These are phyloP conservation scores for Heterocephalus glaber DNA, from an alignment of 2,113 vertebrate genomes.

Conservation along the genomic window DNA sequence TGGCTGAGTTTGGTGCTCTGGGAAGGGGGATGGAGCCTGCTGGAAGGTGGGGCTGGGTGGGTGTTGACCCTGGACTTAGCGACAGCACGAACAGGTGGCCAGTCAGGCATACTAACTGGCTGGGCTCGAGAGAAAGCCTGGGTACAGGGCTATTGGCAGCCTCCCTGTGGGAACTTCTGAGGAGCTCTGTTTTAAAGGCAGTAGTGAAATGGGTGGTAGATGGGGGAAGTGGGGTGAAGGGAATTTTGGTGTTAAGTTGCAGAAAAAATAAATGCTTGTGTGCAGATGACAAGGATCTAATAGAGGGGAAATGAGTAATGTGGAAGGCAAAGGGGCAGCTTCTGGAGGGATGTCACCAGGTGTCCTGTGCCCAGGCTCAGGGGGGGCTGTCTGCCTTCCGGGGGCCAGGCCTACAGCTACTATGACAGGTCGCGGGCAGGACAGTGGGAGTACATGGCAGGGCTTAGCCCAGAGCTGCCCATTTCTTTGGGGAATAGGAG, in stretches of 20 bases:
- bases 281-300: background rate
- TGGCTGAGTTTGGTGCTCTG: rapidly evolving
- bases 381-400: background rate
- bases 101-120: background rate
- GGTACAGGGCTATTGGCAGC: background rate
- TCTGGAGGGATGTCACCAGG: background rate
- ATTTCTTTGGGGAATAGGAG: background rate
- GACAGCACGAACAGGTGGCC: background rate
- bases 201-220: background rate
- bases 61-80: background rate
- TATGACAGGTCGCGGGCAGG: background rate
- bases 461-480: background rate
- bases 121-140: background rate
- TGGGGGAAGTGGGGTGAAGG: background rate
- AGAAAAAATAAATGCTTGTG: background rate
- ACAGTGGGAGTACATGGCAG: rapidly evolving
- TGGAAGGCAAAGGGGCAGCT: background rate
- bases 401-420: background rate
- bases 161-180: background rate
- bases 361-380: background rate
- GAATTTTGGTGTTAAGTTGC: background rate
- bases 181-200: background rate
- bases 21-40: too few relatives aligned
- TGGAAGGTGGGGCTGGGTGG: background rate
- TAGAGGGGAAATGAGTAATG: too few relatives aligned